Conservation (phyloP, 2,888 invertebrate species). For the Gerosis bhagava region DNA sequence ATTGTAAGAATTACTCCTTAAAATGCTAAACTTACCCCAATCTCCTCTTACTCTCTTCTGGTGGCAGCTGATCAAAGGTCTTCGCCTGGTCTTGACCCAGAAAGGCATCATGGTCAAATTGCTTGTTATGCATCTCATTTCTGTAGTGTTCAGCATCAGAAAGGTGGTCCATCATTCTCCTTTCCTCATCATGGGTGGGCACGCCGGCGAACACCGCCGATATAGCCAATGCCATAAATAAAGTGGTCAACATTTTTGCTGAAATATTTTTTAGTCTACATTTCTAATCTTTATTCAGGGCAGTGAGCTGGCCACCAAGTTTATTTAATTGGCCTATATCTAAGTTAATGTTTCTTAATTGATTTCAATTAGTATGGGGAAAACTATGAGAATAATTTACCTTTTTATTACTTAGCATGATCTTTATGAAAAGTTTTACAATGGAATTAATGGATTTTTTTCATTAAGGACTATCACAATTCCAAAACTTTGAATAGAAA, state of each 20-base stretch:
- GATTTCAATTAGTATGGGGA: no score
- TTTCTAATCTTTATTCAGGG: no score
- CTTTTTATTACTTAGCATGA: no score
- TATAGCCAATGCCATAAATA: constrained; percentile 61
- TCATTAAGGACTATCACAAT: no score
- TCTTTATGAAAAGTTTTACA: no score
- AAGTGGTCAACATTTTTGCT: constrained; percentile 60
- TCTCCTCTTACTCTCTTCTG: constrained; percentile 96
- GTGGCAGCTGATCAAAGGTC: constrained; percentile 95
- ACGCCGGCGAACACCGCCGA: constrained; percentile 78
- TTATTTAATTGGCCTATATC: no score
- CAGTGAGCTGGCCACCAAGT: no score
- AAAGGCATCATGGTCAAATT: constrained; percentile 98
- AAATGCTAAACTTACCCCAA: constrained; percentile 82
- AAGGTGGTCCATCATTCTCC: constrained; percentile 85
- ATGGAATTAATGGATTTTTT: no score
- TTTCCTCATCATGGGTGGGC: constrained; percentile 88
- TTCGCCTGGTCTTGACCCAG: constrained; percentile 96
- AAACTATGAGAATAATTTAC: no score
- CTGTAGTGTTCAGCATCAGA: constrained; percentile 91
- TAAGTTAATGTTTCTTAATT: no score
- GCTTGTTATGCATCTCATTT: constrained; percentile 91
- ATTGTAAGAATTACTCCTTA: background rate
- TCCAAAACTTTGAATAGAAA: no score
- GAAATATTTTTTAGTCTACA: no score